Evolutionary conservation across 2,888 invertebrate genomes (phyloP).

Genomic region (Xestia xanthographa): DNA sequence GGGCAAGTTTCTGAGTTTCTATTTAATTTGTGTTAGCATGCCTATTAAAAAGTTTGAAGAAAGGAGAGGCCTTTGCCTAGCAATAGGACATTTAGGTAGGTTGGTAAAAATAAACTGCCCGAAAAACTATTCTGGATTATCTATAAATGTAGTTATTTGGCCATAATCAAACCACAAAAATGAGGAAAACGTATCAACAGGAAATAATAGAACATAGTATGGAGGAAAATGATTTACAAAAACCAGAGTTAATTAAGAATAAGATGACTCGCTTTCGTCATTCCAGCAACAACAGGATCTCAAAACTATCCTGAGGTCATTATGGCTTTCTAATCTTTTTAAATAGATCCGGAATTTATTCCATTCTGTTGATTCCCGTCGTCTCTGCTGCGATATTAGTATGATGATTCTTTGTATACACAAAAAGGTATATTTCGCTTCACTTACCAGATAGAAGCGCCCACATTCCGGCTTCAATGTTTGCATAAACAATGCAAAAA

Average conservation of each 20-base stretch:
- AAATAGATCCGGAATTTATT: neutral
- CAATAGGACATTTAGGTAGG: neutral
- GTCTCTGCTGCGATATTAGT: neutral
- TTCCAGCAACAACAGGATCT: neutral
- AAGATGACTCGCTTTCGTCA: constrained; percentile 1
- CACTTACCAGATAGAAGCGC: constrained; percentile 86
- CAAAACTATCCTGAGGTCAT: constrained; percentile 11
- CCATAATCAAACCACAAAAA: neutral
- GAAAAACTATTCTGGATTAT: neutral
- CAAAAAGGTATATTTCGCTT: constrained; percentile 32
- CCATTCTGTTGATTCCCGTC: neutral
- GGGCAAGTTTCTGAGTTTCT: no score
- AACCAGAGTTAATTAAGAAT: constrained; percentile 3
- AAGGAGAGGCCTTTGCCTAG: no score
- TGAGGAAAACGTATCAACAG: neutral
- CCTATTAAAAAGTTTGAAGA: neutral
- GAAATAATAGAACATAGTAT: neutral
- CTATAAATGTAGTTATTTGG: neutral
- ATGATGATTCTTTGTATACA: neutral
- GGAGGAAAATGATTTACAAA: constrained; percentile 14
- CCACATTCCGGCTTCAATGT: constrained; percentile 88
- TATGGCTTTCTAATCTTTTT: constrained; percentile 8
- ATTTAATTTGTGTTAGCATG: no score
- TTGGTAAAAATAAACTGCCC: no score
- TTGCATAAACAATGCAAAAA: constrained; percentile 87